Evolutionary conservation across 2,888 invertebrate genomes (phyloP), one percentile per base, ranked within the genome.

Genomic region (Drosophila fulvimacula): DNA sequence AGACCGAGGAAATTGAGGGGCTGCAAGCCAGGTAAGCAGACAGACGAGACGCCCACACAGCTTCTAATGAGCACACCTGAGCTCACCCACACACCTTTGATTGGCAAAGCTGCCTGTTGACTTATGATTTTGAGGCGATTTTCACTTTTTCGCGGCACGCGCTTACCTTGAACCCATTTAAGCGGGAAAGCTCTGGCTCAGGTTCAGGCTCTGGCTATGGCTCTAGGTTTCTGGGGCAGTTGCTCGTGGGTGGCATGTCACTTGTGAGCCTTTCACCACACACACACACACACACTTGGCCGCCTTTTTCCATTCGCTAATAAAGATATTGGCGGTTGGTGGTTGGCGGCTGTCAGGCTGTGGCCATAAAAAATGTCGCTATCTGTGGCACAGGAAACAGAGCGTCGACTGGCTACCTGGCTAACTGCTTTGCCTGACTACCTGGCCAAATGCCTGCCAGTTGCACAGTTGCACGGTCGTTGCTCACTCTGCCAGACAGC

Each of bases 1-100:
- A 99, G 92, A 96, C 97, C 79, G 99, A 99, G 91, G 99, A 99
- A 92, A 96, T 99, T 91, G 99, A 99, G 93, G 98, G 98, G 79
- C 96, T 99, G 90, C 96, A 97, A 92, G 95, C 97, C 91, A 98
- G 96, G 98, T 98, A 93, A 95, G 96, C 55, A 38, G 36, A 21
- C 42, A 66, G 6, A 32, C 49, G 30, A 27, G 27, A 30, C 27
- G 27, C 27, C 27, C 48, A 17, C 55, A 48, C 56, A 42, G 30
- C 38, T 72, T 60, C 52, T 73, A 73, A 82, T 82, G 73, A 73
- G 21, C 39, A 32, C n/a, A 48, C n/a, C 41, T 42, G 41, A 24
- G 24, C 42, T 21, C 76, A 46, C 75, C 65, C 62, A 64, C 69
- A 44, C 42, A 42, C 48, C 41, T 58, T 46, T 49, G 64, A 73